Evolutionary conservation across 2,888 invertebrate species (phyloP).

Genomic region (Cybosia mesomella): DNA sequence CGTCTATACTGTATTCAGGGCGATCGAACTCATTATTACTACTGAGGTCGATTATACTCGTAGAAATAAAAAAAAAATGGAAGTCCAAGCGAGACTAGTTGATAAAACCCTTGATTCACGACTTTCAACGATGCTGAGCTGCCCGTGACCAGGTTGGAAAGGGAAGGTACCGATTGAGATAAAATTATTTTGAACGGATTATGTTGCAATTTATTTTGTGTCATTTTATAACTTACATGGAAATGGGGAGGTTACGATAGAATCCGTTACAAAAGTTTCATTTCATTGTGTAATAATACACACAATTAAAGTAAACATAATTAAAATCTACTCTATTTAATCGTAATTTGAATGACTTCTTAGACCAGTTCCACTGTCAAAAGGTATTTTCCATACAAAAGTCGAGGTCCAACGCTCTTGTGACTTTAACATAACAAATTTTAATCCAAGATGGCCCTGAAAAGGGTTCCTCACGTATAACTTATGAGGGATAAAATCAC

Average conservation of each 20-base stretch:
- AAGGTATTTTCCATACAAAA: constrained; percentile 8
- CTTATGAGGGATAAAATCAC: constrained; percentile 9
- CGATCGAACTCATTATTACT: no score
- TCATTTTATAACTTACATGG: no score
- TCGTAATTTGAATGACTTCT: not conserved
- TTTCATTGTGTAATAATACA: no score
- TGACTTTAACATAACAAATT: constrained; percentile 17
- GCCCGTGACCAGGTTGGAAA: no score
- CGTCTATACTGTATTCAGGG: no score
- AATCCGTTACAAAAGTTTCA: not conserved
- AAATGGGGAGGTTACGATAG: not conserved
- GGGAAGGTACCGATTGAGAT: no score
- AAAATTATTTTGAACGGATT: no score
- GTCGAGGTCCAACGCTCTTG: not conserved
- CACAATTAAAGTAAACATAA: not conserved
- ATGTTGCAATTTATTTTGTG: no score
- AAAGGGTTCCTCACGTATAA: constrained; percentile 13
- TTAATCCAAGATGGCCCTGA: constrained; percentile 17
- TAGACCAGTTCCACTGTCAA: constrained; percentile 6
- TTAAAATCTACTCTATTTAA: not conserved
- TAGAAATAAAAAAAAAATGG: not conserved
- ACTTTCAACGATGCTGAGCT: no score
- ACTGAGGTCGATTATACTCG: not conserved
- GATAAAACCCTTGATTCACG: no score
- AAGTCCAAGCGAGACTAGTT: no score